Conservation (phyloP, 2,113 vertebrate genomes). For the Gymnogyps californianus region DNA sequence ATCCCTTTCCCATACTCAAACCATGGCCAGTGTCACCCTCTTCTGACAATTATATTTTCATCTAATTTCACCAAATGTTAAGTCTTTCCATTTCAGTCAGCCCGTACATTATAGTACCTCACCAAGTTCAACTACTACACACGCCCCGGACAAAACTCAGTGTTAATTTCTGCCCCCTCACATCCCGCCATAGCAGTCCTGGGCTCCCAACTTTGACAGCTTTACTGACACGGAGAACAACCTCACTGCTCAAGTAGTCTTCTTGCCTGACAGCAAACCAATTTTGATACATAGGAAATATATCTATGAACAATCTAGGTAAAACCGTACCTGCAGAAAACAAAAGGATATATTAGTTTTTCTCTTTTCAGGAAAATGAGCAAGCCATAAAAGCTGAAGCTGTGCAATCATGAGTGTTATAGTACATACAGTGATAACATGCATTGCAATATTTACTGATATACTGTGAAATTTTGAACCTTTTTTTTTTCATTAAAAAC, state of each 20-base stretch:
- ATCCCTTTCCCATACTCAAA: neutral
- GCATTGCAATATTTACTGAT: neutral
- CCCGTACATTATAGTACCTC: neutral
- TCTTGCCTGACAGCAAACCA: neutral
- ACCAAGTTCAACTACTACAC: neutral
- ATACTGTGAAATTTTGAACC: neutral
- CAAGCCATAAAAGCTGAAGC: neutral
- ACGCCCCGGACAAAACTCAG: accelerated
- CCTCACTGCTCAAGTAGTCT: neutral
- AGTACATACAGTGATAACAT: neutral
- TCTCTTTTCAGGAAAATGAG: neutral
- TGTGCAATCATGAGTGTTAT: neutral
- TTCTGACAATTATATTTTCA: neutral
- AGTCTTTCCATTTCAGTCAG: neutral
- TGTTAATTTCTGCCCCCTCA: neutral
- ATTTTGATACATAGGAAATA: neutral
- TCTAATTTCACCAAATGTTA: neutral
- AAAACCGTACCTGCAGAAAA: neutral
- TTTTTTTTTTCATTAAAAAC: neutral
- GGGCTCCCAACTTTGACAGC: neutral
- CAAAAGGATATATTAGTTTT: neutral
- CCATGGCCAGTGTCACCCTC: neutral
- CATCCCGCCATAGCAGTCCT: accelerated
- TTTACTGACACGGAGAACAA: neutral
- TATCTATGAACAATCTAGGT: neutral